These are phyloP conservation scores for Heliconius charithonia DNA, from an alignment of 2,888 invertebrate genomes.

Conservation along the genomic window DNA sequence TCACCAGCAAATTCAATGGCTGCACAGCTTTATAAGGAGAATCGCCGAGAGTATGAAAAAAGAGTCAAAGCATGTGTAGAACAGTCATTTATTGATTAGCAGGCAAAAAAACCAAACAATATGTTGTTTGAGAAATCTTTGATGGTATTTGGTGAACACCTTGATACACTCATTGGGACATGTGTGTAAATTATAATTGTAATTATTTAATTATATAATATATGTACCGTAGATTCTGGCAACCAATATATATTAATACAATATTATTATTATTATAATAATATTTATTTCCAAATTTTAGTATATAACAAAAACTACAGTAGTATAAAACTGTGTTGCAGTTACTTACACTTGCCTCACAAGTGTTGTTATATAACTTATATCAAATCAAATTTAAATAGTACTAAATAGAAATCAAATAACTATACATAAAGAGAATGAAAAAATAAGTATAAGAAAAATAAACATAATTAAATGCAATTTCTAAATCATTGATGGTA, in stretches of 20 bases:
- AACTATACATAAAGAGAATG: neutral
- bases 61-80: conserved; percentile 99
- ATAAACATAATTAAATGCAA: conserved; percentile 25
- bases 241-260: conserved; percentile 29
- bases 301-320: neutral
- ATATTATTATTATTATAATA: conserved; percentile 14
- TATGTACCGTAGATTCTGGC: conserved; percentile 47
- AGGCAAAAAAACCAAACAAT: conserved; percentile 61
- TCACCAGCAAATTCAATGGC: conserved; percentile 99
- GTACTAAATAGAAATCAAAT: neutral
- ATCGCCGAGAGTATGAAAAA: conserved; percentile 99
- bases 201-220: conserved; percentile 54
- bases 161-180: conserved; percentile 75
- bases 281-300: neutral
- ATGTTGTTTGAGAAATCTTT: conserved; percentile 51
- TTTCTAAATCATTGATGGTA: conserved; percentile 31
- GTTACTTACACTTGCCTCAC: neutral
- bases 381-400: neutral
- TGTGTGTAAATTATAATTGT: conserved; percentile 53
- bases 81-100: conserved; percentile 98
- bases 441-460: neutral
- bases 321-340: neutral
- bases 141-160: conserved; percentile 61
- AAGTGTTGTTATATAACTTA: neutral
- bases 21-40: conserved; percentile 99